Percentiles rank a stretch among this genome's conserved stretches.
Conservation (phyloP, 2,797 vertebrate genomes). For the Aphelocoma californica region DNA sequence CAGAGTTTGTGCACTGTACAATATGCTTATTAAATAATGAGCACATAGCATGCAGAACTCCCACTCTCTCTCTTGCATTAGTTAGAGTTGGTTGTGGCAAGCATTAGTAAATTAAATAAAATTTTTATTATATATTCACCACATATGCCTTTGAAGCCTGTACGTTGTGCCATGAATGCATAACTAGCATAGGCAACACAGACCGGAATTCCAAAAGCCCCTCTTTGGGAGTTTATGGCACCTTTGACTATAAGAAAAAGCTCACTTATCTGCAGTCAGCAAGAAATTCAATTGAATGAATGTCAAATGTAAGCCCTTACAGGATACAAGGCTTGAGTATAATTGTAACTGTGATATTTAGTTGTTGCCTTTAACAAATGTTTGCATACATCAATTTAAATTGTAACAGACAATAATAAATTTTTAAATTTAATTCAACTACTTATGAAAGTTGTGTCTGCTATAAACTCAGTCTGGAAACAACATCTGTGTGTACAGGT, state of each 20-base stretch:
- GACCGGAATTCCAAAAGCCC: background rate
- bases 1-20: conserved; percentile 4
- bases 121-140: conserved; percentile 43
- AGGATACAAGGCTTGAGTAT: background rate
- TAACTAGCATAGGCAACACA: background rate
- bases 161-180: background rate
- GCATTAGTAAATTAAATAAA: conserved; percentile 60
- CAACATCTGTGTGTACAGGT: background rate
- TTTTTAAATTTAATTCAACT: background rate
- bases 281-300: conserved; percentile 16
- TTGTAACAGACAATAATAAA: background rate
- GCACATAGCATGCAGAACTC: conserved; percentile 11
- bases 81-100: background rate
- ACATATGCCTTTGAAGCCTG: background rate
- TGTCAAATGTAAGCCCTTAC: background rate
- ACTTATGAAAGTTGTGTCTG: background rate
- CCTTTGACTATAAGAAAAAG: background rate
- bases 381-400: background rate
- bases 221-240: conserved; percentile 1
- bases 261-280: background rate
- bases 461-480: background rate
- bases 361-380: background rate
- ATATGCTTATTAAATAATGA: conserved; percentile 60
- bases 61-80: conserved; percentile 12
- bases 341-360: background rate